A percentile compares a stretch with the other conserved stretches of the same genome.
These are phyloP conservation scores for Lordiphosa fenestrarum DNA, from an alignment of 2,888 invertebrate species.

Conservation along the genomic window DNA sequence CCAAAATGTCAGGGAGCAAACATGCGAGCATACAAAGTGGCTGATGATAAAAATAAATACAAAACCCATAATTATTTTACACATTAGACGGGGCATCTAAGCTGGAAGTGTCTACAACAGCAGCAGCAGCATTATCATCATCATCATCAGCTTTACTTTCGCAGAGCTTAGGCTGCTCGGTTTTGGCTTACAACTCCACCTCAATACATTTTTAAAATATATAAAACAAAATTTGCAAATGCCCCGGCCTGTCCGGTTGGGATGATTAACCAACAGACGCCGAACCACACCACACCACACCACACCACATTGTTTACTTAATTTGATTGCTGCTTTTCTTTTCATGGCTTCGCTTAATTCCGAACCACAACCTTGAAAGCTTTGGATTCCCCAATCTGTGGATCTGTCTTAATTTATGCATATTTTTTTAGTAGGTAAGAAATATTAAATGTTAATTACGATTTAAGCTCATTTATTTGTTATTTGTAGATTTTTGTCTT, in stretches of 20 bases:
- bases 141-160: constrained; percentile 9
- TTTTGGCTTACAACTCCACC: constrained; percentile 13
- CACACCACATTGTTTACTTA: constrained; percentile 10
- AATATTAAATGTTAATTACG: constrained; percentile 13
- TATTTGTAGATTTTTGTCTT: constrained; percentile 8
- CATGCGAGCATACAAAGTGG: background rate
- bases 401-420: constrained; percentile 20
- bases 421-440: constrained; percentile 11
- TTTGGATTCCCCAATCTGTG: constrained; percentile 10
- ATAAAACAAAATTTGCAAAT: constrained; percentile 12
- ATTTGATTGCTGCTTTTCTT: constrained; percentile 18
- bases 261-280: constrained; percentile 1
- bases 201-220: constrained; percentile 15
- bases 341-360: constrained; percentile 5
- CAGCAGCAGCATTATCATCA: background rate
- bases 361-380: constrained; percentile 18
- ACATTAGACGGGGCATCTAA: background rate
- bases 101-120: constrained; percentile 7
- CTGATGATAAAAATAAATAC: background rate
- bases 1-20: constrained; percentile 9
- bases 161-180: constrained; percentile 4
- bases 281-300: constrained; percentile 5
- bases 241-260: too few relatives aligned
- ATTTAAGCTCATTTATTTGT: constrained; percentile 11
- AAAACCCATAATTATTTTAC: constrained; percentile 5